Percentiles rank a stretch among this genome's conserved stretches.
Conservation (phyloP, 2,888 invertebrate species). For the Diaphora mendica region DNA sequence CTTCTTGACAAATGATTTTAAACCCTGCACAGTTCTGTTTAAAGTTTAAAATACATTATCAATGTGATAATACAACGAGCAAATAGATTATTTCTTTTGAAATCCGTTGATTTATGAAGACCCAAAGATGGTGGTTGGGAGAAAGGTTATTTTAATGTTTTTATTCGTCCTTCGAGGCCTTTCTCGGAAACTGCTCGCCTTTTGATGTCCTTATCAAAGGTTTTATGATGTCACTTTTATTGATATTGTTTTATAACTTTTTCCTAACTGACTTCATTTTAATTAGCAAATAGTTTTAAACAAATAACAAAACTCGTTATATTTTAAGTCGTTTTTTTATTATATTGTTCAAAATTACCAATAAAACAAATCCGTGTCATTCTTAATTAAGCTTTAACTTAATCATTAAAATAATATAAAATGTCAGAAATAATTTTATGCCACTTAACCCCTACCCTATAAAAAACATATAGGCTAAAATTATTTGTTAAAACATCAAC, state of each 20-base stretch:
- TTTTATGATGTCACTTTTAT: background rate
- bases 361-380: background rate
- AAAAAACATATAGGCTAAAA: background rate
- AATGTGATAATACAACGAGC: constrained; percentile 28
- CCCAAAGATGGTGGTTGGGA: constrained; percentile 50
- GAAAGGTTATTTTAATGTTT: constrained; percentile 42
- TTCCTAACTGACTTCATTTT: background rate
- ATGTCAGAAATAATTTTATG: background rate
- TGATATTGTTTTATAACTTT: background rate
- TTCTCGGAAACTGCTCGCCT: constrained; percentile 30
- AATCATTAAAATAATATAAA: background rate
- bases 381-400: background rate
- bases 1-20: constrained; percentile 15
- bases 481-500: constrained; percentile 1
- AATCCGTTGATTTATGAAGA: constrained; percentile 54
- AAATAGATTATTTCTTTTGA: constrained; percentile 36
- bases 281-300: background rate
- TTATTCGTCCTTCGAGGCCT: constrained; percentile 26
- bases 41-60: constrained; percentile 23
- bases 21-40: accelerated
- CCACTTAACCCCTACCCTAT: constrained; percentile 1
- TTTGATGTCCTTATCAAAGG: constrained; percentile 7
- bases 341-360: no score
- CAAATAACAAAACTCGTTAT: background rate
- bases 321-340: background rate